phyloP scores from a whole-genome alignment of 2,113 vertebrate species.

The Apistogramma diplotaenia region DNA sequence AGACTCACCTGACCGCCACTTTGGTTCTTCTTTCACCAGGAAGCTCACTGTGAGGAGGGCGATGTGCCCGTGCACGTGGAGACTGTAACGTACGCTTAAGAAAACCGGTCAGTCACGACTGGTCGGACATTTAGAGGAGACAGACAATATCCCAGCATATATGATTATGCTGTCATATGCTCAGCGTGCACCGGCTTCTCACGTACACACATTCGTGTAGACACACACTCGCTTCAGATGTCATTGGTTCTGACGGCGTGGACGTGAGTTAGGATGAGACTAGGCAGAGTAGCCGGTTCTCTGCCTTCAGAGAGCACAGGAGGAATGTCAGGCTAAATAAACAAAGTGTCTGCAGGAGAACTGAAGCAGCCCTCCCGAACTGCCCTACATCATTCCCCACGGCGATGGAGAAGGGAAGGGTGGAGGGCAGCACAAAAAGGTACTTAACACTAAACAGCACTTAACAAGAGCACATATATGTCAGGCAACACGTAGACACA shows the following conservation, averaged over 20 bases:
- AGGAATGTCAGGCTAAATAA: slow-evolving; percentile 71
- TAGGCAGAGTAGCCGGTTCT: slow-evolving; percentile 30
- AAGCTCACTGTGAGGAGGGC: neutral
- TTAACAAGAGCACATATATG: neutral
- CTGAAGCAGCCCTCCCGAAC: slow-evolving; percentile 22
- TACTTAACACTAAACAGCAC: slow-evolving; percentile 52
- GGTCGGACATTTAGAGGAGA: neutral
- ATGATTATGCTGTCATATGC: neutral
- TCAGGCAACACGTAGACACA: slow-evolving; percentile 10
- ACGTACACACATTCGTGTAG: neutral
- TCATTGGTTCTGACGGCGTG: slow-evolving; percentile 14
- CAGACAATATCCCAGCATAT: neutral
- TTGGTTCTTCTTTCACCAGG: slow-evolving; percentile 9
- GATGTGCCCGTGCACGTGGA: neutral
- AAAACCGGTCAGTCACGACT: neutral
- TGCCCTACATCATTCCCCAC: slow-evolving; percentile 43
- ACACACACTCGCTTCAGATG: neutral
- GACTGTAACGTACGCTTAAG: neutral
- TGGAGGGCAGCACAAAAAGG: neutral
- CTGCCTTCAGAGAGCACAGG: slow-evolving; percentile 6
- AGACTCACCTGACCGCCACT: slow-evolving; percentile 12
- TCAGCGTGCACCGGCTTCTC: neutral
- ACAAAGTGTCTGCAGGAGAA: slow-evolving; percentile 58
- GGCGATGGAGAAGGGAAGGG: neutral
- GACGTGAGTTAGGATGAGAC: slow-evolving; percentile 46